Evolutionary conservation across 2,797 vertebrate genomes (phyloP).

Genomic region (Sebastes melanostomus): DNA sequence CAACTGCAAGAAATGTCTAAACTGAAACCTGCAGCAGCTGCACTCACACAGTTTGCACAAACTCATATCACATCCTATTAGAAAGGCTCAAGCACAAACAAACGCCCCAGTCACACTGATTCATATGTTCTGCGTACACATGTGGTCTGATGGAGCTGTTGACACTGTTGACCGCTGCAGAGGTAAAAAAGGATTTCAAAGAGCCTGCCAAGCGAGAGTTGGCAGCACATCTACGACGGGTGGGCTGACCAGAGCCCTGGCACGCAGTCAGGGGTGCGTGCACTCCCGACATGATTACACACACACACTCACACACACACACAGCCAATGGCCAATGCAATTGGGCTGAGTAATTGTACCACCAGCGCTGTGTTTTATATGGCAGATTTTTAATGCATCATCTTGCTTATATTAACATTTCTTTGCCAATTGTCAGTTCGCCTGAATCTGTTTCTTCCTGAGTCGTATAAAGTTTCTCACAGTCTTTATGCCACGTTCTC

Average conservation of each 20-base stretch:
- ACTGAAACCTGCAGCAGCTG: constrained; percentile 43
- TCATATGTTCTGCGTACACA: constrained; percentile 54
- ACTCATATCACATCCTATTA: constrained; percentile 59
- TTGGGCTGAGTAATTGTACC: constrained; percentile 58
- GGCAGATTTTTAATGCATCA: constrained; percentile 61
- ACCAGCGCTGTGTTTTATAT: constrained; percentile 62
- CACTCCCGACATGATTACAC: constrained; percentile 46
- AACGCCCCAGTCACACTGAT: constrained; percentile 60
- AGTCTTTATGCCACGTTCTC: constrained; percentile 2
- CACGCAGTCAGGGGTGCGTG: constrained; percentile 39
- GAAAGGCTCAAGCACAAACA: constrained; percentile 55
- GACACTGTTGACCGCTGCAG: constrained; percentile 74
- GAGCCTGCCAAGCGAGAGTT: constrained; percentile 69
- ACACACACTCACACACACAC: constrained; percentile 21
- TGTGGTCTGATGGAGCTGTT: constrained; percentile 69
- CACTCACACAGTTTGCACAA: constrained; percentile 36
- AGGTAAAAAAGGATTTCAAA: constrained; percentile 67
- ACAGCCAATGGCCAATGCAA: constrained; percentile 42
- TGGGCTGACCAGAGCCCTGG: constrained; percentile 69
- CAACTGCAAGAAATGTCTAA: constrained; percentile 8
- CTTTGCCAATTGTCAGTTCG: constrained; percentile 56
- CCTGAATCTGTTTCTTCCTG: constrained; percentile 31
- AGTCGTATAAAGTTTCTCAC: constrained; percentile 50
- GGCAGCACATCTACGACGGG: constrained; percentile 64
- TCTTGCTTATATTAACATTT: constrained; percentile 60